Evolutionary conservation across 2,797 vertebrate species (phyloP).

Genomic region (Melanotaenia boesemani): DNA sequence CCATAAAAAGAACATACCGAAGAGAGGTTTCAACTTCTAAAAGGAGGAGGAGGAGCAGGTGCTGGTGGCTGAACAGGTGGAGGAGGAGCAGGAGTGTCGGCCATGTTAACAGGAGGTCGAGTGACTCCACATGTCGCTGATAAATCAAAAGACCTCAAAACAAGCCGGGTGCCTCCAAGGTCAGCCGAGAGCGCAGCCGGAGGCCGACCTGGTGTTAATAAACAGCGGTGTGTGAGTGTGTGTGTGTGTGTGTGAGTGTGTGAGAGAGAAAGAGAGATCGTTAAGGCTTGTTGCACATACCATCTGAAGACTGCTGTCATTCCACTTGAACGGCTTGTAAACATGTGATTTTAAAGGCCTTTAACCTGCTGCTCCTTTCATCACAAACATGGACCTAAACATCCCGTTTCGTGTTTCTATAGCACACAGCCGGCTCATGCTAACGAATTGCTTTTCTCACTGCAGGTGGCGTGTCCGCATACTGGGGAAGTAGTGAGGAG

Average conservation of each 20-base stretch:
- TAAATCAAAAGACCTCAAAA: constrained; percentile 47
- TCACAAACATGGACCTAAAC: not conserved
- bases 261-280: too few species aligned
- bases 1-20: not conserved
- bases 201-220: constrained; percentile 9
- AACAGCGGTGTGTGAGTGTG: not conserved
- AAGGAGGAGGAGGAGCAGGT: constrained; percentile 9
- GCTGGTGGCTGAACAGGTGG: constrained; percentile 14
- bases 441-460: not conserved
- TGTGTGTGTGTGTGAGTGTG: not conserved
- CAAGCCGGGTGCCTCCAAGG: constrained; percentile 32
- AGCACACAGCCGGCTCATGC: not conserved
- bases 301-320: not conserved
- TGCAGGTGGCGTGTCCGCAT: not conserved
- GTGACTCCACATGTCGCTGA: constrained; percentile 37
- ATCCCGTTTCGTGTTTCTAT: not conserved
- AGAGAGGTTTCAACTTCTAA: not conserved
- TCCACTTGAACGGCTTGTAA: not conserved
- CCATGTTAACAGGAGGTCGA: constrained; percentile 19
- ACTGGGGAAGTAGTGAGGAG: not conserved
- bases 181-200: constrained; percentile 26
- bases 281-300: too few species aligned
- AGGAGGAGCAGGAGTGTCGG: constrained; percentile 6
- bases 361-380: not conserved
- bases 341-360: not conserved